A percentile compares a stretch with the other conserved stretches of the same genome.
Evolutionary conservation across 2,113 vertebrate species (phyloP).

Genomic region (Atlantisia rogersi): DNA sequence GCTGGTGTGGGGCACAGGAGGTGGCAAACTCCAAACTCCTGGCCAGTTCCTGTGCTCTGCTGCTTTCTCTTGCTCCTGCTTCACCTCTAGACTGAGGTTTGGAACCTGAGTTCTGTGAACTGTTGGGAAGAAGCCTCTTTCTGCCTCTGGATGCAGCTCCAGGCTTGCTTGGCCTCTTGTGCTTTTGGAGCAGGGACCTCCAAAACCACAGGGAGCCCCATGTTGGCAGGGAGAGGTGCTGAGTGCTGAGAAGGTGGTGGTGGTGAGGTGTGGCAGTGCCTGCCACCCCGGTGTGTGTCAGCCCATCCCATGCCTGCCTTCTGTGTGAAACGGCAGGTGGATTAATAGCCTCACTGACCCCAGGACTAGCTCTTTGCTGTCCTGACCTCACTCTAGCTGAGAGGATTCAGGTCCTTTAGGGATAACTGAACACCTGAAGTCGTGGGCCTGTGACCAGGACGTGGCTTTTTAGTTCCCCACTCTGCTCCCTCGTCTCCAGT

Average conservation of each 20-base stretch:
- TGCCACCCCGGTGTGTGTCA: background rate
- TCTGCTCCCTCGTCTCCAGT: background rate
- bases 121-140: background rate
- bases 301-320: background rate
- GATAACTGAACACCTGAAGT: background rate
- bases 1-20: background rate
- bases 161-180: background rate
- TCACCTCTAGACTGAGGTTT: background rate
- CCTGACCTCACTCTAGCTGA: background rate
- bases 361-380: background rate
- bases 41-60: background rate
- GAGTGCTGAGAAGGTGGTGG: background rate
- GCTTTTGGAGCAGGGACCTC: background rate
- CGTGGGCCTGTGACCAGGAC: background rate
- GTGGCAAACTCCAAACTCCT: background rate
- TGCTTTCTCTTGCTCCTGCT: background rate
- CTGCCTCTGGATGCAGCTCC: background rate
- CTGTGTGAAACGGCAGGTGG: background rate
- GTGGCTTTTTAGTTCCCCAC: background rate
- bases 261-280: background rate
- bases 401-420: background rate
- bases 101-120: background rate
- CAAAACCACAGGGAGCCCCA: background rate
- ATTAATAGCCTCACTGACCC: background rate
- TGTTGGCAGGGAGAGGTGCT: background rate